Evolutionary conservation across 2,113 vertebrate genomes (phyloP).

Genomic region (Salminus brasiliensis): DNA sequence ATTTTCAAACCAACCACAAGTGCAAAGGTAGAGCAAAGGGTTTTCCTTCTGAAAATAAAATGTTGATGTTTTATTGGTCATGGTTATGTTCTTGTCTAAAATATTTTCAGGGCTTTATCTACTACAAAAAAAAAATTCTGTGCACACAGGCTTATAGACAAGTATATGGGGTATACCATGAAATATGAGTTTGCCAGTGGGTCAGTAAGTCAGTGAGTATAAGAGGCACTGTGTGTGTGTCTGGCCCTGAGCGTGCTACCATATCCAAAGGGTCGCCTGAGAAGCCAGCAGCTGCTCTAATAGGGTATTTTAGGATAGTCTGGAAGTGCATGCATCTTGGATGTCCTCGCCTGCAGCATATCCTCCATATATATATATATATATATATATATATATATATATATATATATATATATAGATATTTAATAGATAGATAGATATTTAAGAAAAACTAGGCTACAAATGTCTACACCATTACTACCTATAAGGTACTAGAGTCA

Average conservation of each 20-base stretch:
- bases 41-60: too few species aligned
- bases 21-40: too few species aligned
- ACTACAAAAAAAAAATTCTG: neutral
- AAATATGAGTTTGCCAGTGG: constrained; percentile 37
- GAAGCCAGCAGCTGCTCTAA: constrained; percentile 16
- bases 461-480: too few species aligned
- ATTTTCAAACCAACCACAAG: too few species aligned
- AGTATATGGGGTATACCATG: neutral
- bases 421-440: too few species aligned
- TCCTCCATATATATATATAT: too few species aligned
- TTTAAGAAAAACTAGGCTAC: too few species aligned
- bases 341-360: neutral
- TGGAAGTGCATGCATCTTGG: neutral
- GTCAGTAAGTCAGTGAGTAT: constrained; percentile 45
- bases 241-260: neutral
- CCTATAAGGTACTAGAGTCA: too few species aligned
- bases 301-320: neutral
- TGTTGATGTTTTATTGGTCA: neutral
- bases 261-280: neutral
- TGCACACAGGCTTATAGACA: neutral
- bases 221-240: neutral
- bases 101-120: neutral
- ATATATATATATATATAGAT: too few species aligned
- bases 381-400: too few species aligned
- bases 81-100: neutral